Base-by-base conservation (phyloP, 2,113 vertebrate species). In the Bubo bubo region DNA sequence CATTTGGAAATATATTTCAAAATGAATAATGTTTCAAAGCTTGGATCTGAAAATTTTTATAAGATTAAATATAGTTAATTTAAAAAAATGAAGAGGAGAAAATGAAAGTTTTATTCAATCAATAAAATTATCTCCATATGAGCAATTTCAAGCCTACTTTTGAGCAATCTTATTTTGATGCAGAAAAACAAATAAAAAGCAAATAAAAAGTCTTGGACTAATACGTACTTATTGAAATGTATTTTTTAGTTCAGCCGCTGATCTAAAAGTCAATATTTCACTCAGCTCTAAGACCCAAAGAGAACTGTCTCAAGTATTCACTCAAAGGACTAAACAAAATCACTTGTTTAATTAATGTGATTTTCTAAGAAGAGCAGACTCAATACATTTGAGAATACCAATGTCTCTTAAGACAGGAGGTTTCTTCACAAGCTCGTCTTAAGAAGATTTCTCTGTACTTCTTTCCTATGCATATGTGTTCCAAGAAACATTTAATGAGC, bases 401-500 rank as follows among this genome's bases (percentile, higher is more conserved):
- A 11, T 16, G 95, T 82, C 91, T 97, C 94, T 82, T 93, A 95
- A 97, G 93, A 87, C 80, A 95, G 79, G 70, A 95, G 34, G 34
- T 93, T 96, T 94, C 82, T 89, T 76, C 77, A 93, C 62, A 96
- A 94, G 76, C 80, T 93, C 89, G 76, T 93, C 66, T 85, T 85
- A 95, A 95, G 76, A 93, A 96, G 89, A 91, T 87, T 96, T 80
- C 81, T 96, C 91, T 95, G 89, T 89, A 87, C 73, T 87, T 92
- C 49, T 91, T 92, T 87, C 64, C 84, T 82, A n/a, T 56, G 91
- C 62, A 30, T 84, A 79, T 93, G 71, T 88, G 83, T 89, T 96
- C 94, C 97, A 97, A 98, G 97, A 94, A 98, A 97, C 90, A 90
- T 94, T 97, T 98, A 98, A 98, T 97, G 95, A 98, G 95, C 93